Base-by-base conservation (phyloP, 1,140 invertebrate species). In the Scaptomyza graminum region DNA sequence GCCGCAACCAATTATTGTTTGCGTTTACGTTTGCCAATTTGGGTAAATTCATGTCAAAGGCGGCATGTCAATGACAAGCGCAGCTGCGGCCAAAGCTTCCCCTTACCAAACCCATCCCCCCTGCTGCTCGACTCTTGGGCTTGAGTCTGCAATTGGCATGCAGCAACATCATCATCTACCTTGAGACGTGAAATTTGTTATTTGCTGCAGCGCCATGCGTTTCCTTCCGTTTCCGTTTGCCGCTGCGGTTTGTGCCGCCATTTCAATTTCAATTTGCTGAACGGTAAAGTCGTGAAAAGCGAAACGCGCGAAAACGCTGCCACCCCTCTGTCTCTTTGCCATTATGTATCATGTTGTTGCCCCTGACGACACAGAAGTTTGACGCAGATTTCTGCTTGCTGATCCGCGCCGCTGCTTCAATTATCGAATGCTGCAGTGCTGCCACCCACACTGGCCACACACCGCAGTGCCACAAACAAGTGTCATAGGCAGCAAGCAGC, bases 231-330 rank as follows among this genome's bases (percentile, higher is more conserved):
- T 74, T 67, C 63, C 63, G 47, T 54, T 73, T 71, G 41, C 49
- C 69, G 25, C 62, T 79, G 77, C 61, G 54, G 62, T 66, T 52
- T 52, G 52, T 37, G 57, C 37, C 28, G 22, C 2, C 74, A 87
- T 85, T 85, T 75, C 78, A 78, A 85, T 87, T 85, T 87, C 82
- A 78, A 87, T 84, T 81, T 87, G 55, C 62, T 81, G 69, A 34
- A 84, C 81, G 73, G 73, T 8, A 34, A 84, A 68, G 54, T 25
- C 66, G 61, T 41, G 28, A 57, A 80, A 76, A 60, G 52, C 67
- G 69, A 59, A 74, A 67, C 67, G 78, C 37, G 12, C 11, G n/a
- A 41, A 41, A 34, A 34, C 8, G 31, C 8, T 34, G 31, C 31
- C 31, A 5, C 1, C 31, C 7, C 8, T 0, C 31, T 34, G 2